A percentile compares a stretch with the other conserved stretches of the same genome.
Evolutionary conservation across 2,797 vertebrate species (phyloP).

Genomic region (Malacoraja senta): DNA sequence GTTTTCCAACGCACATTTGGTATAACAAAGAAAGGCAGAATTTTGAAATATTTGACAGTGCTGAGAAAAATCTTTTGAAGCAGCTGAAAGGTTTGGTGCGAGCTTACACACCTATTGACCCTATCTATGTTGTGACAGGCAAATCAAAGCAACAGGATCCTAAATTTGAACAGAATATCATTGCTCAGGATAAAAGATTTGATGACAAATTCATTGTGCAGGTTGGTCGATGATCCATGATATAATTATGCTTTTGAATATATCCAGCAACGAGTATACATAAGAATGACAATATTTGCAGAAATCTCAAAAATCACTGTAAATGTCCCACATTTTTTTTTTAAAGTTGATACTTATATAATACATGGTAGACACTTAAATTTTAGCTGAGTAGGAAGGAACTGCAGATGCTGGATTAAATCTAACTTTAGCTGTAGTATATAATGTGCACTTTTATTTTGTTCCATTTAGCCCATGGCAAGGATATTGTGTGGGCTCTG

Average conservation of each 20-base stretch:
- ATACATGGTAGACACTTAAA: too few relatives aligned
- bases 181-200: constrained; percentile 49
- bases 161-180: constrained; percentile 42
- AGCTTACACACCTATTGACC: constrained; percentile 55
- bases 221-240: constrained; percentile 51
- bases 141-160: constrained; percentile 47
- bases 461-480: background rate
- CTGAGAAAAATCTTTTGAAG: constrained; percentile 56
- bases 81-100: constrained; percentile 58
- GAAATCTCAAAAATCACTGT: too few relatives aligned
- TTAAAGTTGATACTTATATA: too few relatives aligned
- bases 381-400: too few relatives aligned
- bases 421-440: background rate
- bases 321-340: too few relatives aligned
- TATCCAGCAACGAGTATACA: background rate
- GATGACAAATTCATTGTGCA: constrained; percentile 65
- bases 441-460: background rate
- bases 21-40: constrained; percentile 67
- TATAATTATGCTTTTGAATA: background rate
- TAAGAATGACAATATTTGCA: too few relatives aligned
- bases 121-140: constrained; percentile 55
- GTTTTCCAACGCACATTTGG: constrained; percentile 64
- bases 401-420: too few relatives aligned
- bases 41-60: constrained; percentile 70
- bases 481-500: background rate